Conservation (phyloP, 2,113 vertebrate genomes). For the Hyperopisus bebe region DNA sequence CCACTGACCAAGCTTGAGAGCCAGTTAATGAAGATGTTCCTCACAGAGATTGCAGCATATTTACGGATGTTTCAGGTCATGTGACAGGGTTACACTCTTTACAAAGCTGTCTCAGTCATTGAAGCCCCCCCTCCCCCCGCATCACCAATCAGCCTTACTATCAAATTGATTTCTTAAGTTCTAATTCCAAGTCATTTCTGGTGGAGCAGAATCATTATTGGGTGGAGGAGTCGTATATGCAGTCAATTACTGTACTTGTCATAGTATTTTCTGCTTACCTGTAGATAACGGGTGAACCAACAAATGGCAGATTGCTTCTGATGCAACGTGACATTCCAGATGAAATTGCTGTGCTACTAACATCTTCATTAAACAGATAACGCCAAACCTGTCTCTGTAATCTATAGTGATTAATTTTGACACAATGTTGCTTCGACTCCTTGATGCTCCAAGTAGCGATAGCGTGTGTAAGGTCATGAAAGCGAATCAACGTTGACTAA, state of each 20-base stretch:
- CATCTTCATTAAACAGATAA: neutral
- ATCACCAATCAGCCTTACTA: neutral
- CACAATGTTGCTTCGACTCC: neutral
- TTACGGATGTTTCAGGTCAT: neutral
- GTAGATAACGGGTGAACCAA: neutral
- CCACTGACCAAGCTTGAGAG: neutral
- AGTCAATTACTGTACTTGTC: constrained; percentile 3
- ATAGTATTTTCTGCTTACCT: neutral
- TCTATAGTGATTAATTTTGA: constrained; percentile 14
- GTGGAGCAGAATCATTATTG: neutral
- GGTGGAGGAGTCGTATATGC: neutral
- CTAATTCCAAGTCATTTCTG: neutral
- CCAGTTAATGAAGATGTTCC: neutral
- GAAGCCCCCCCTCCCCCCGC: neutral
- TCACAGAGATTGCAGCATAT: neutral
- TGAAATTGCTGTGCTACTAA: neutral
- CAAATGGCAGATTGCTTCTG: neutral
- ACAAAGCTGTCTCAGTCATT: neutral
- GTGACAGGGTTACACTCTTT: neutral
- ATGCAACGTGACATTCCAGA: neutral
- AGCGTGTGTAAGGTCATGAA: neutral
- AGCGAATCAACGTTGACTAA: neutral
- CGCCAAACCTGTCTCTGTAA: neutral
- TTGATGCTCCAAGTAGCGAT: neutral
- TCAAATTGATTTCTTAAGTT: constrained; percentile 4